Conservation (phyloP, 2,888 invertebrate species). For the Hirtodrosophila confusa region DNA sequence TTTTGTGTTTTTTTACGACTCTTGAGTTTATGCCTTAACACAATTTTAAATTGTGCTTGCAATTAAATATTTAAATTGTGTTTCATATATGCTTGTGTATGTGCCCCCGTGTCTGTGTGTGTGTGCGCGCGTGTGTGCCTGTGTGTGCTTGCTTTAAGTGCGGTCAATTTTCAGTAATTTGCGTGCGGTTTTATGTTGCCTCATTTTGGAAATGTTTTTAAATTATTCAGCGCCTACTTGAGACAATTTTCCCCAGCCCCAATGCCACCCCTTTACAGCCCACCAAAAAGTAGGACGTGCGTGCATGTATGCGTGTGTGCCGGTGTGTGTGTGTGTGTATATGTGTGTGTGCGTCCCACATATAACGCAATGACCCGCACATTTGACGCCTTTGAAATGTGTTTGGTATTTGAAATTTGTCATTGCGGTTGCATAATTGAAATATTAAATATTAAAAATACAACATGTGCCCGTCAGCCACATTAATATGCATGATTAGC, state of each 20-base stretch:
- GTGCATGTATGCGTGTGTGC: too few relatives aligned
- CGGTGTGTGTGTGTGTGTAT: too few relatives aligned
- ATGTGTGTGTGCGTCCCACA: slow-evolving; percentile 25
- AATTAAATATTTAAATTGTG: slow-evolving; percentile 77
- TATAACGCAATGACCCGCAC: slow-evolving; percentile 49
- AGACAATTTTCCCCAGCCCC: slow-evolving; percentile 43
- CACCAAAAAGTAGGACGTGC: too few relatives aligned
- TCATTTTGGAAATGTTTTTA: slow-evolving; percentile 48
- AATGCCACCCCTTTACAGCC: too few relatives aligned
- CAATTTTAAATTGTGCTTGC: slow-evolving; percentile 46
- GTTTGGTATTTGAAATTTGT: slow-evolving; percentile 44
- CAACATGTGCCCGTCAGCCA: slow-evolving; percentile 14
- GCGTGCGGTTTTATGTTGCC: slow-evolving; percentile 59
- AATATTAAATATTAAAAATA: slow-evolving; percentile 70
- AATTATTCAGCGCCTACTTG: slow-evolving; percentile 69
- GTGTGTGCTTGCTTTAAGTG: slow-evolving; percentile 52
- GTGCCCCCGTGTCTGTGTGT: slow-evolving; percentile 1
- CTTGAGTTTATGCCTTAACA: slow-evolving; percentile 35
- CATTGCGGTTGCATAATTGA: slow-evolving; percentile 70
- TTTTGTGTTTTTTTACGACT: slow-evolving; percentile 32
- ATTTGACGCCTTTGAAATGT: slow-evolving; percentile 36
- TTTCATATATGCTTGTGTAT: slow-evolving; percentile 30
- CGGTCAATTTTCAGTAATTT: slow-evolving; percentile 75
- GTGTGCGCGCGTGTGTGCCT: slow-evolving; percentile 15
- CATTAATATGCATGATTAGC: slow-evolving; percentile 32